Base-by-base conservation (phyloP, 2,797 vertebrate species). In the Coendou prehensilis region DNA sequence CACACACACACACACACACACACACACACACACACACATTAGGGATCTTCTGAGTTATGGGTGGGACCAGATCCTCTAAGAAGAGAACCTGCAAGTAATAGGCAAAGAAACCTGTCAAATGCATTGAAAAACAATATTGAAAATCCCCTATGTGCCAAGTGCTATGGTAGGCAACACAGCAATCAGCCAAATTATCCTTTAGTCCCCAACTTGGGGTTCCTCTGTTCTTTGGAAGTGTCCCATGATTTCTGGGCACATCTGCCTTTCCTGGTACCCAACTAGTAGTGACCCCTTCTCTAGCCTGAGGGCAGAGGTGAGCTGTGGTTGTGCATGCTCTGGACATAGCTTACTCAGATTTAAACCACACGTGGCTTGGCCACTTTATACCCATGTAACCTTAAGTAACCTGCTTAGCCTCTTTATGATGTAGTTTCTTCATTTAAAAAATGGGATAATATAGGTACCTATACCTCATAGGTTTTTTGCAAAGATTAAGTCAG, bases 321-420 rank as follows among this genome's bases (percentile, higher is more conserved):
- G 22, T 69, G 20, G 20, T 50, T 52, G 17, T 92, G 20, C 18
- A 84, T 10, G 41, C 52, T 95, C 47, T 75, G 69, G 37, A 9
- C 30, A 57, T 14, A 92, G 47, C 26, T 47, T 71, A 8, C 33
- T 87, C 54, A 33, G 69, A 52, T 69, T 93, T 17, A 52, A 85
- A 75, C 81, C 18, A 20, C 26, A 8, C 73, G 17, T 91, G 30
- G n/a, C 26, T 81, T 92, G 50, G 41, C 8, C 82, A 86, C 71
- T 79, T 88, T 93, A 56, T 54, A 92, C 13, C 61, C 88, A 6
- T 79, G 28, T 75, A 61, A 90, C 41, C 26, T 82, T 89, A 90
- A 93, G 28, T 81, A 80, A 89, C 87, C 18, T 81, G 41, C 6
- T 97, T 87, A 92, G 30, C 33, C 14, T 91, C 50, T 86, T 84